Percentiles rank a stretch among this genome's conserved stretches.
Conservation (phyloP, 2,113 vertebrate species). For the Phylloscopus whistleri region DNA sequence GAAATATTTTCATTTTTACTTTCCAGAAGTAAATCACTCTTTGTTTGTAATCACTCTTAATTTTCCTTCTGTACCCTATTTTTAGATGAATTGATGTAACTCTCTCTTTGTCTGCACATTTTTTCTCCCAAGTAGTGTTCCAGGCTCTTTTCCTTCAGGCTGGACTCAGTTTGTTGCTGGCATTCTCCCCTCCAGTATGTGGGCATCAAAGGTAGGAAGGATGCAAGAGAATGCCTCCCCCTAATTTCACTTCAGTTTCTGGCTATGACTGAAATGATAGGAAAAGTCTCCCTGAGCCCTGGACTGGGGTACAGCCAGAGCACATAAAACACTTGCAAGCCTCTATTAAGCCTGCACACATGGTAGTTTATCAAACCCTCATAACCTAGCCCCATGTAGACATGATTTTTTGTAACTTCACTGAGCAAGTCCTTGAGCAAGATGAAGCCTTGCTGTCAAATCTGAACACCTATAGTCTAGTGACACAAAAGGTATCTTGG, state of each 20-base stretch:
- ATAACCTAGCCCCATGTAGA: neutral
- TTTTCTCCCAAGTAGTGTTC: neutral
- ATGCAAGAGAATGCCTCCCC: neutral
- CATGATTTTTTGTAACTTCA: neutral
- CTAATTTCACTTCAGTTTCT: neutral
- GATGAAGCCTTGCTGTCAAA: neutral
- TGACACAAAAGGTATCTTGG: neutral
- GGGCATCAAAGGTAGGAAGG: neutral
- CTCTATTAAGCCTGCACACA: neutral
- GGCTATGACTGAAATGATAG: neutral
- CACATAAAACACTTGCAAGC: neutral
- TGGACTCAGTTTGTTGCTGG: neutral
- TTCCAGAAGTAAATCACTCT: neutral
- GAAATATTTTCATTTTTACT: neutral
- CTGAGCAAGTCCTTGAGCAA: neutral
- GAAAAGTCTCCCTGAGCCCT: neutral
- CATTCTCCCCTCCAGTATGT: neutral
- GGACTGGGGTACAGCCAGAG: neutral
- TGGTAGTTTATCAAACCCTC: neutral
- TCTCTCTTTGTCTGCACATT: neutral
- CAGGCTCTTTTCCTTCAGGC: neutral
- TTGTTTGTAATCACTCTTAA: neutral
- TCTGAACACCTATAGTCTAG: neutral
- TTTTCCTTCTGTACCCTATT: neutral
- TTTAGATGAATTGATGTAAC: neutral